These are phyloP conservation scores for Holothuria leucospilota DNA, from an alignment of 53 echinoderm and acorn worm species.

Conservation along the genomic window DNA sequence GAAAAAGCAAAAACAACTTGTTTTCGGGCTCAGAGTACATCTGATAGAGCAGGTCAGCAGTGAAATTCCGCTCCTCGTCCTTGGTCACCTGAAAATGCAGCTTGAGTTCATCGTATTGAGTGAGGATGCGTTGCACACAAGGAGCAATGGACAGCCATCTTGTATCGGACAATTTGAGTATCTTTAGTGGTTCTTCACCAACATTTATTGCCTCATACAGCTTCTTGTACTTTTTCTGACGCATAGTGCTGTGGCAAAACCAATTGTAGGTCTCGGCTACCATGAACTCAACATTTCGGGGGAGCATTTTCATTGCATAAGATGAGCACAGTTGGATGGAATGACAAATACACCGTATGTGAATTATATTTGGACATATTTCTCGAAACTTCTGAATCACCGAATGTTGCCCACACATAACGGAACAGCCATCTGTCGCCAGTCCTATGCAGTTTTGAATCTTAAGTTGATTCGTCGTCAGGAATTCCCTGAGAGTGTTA, in stretches of 20 bases:
- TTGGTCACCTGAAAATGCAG: conserved; percentile 32
- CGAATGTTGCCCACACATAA: too few relatives aligned
- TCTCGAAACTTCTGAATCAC: too few relatives aligned
- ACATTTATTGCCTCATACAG: conserved; percentile 3
- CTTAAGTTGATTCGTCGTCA: not conserved
- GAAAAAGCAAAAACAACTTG: conserved; percentile 6
- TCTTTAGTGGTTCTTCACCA: conserved; percentile 15
- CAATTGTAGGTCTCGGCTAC: conserved; percentile 15
- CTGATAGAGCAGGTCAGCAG: not conserved
- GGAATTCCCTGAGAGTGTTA: not conserved
- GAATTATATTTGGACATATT: too few relatives aligned
- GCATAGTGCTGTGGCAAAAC: conserved; percentile 3
- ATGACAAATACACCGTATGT: conserved; percentile 11
- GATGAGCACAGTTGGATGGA: conserved; percentile 4
- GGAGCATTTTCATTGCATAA: conserved; percentile 26
- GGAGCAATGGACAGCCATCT: conserved; percentile 5
- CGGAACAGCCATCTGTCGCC: too few relatives aligned
- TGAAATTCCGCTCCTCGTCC: conserved; percentile 14
- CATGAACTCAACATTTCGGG: conserved; percentile 20
- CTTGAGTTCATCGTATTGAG: conserved; percentile 5
- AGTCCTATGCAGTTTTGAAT: not conserved
- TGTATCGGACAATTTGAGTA: conserved; percentile 12
- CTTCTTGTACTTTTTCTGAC: conserved; percentile 21
- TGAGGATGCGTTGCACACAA: conserved; percentile 2
- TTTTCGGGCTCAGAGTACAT: conserved; percentile 32